phyloP scores from a whole-genome alignment of 2,888 invertebrate species.

The Drosophila setosimentum region DNA sequence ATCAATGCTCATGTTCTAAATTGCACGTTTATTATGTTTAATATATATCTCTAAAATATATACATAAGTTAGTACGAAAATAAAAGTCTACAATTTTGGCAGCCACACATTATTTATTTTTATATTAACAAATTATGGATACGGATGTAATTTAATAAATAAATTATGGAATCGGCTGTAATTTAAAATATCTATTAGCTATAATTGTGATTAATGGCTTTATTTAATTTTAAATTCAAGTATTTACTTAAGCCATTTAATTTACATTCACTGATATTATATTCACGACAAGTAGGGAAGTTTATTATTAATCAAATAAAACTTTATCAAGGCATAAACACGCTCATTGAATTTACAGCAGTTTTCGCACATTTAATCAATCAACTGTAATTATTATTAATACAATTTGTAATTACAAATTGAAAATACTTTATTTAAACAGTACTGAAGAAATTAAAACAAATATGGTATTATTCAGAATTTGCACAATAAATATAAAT shows the following conservation, averaged over 20 bases:
- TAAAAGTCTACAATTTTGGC: neutral
- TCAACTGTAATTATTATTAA: constrained; percentile 18
- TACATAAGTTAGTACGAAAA: constrained; percentile 11
- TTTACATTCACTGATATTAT: neutral
- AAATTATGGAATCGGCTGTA: constrained; percentile 10
- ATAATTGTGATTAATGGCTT: neutral
- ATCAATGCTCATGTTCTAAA: neutral
- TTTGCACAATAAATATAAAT: too few relatives aligned
- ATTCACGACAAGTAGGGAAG: neutral
- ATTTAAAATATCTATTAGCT: constrained; percentile 2
- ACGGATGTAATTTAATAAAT: constrained; percentile 2
- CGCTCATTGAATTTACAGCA: neutral
- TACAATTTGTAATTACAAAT: neutral
- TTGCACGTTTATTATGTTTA: neutral
- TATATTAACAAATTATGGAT: constrained; percentile 8
- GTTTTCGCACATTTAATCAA: constrained; percentile 20
- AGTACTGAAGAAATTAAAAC: neutral
- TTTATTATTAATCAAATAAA: constrained; percentile 9
- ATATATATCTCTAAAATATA: constrained; percentile 8
- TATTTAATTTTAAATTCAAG: neutral
- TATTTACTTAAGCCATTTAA: neutral
- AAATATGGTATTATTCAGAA: neutral
- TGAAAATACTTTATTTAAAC: neutral
- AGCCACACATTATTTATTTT: neutral
- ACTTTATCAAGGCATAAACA: neutral